Percentiles rank a stretch among this genome's conserved stretches.
Evolutionary conservation across 53 echinoderm and acorn worm genomes (phyloP).

Genomic region (Holothuria leucospilota): DNA sequence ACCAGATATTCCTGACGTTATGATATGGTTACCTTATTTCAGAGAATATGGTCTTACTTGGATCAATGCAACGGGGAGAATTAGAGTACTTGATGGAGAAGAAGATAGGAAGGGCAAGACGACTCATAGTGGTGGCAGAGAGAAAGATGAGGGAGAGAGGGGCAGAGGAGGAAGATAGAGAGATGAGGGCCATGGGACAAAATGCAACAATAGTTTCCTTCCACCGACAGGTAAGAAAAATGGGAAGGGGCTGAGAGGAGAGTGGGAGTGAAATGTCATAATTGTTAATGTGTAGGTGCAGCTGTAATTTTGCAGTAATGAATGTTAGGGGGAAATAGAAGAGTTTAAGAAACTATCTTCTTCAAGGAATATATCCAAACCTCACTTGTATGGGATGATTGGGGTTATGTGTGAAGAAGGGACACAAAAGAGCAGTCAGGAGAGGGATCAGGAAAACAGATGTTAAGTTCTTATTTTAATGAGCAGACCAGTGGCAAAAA

Average conservation of each 20-base stretch:
- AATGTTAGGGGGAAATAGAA: no score
- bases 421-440: no score
- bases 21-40: background rate
- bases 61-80: slow-evolving; percentile 90
- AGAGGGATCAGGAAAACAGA: no score
- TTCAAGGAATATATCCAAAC: no score
- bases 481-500: no score
- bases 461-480: no score
- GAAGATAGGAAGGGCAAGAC: slow-evolving; percentile 73
- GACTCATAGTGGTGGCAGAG: slow-evolving; percentile 73
- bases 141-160: slow-evolving; percentile 66
- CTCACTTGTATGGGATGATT: no score
- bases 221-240: slow-evolving; percentile 36
- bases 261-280: background rate
- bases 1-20: background rate
- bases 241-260: background rate
- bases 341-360: no score
- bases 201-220: slow-evolving; percentile 40
- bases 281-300: background rate
- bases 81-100: slow-evolving; percentile 89
- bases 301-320: no score
- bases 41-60: slow-evolving; percentile 97
- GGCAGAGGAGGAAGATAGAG: slow-evolving; percentile 43
- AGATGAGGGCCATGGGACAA: slow-evolving; percentile 49
- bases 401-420: no score